Conservation (phyloP, 2,113 vertebrate species). For the Labeo rohita region DNA sequence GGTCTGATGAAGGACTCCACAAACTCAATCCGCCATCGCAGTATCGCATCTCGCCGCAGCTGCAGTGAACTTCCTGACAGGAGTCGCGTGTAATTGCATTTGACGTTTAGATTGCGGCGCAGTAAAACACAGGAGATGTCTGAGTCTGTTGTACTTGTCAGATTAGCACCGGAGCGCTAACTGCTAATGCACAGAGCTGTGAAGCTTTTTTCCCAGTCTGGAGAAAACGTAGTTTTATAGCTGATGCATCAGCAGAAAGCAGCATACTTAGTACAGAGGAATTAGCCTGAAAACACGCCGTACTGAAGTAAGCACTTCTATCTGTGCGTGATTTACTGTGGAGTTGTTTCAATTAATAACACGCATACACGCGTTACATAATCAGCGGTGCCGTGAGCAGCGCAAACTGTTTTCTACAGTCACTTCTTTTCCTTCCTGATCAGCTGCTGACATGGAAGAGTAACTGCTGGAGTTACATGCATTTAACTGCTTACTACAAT, state of each 20-base stretch:
- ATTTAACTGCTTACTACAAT: neutral
- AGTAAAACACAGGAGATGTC: slow-evolving; percentile 25
- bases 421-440: too few relatives aligned
- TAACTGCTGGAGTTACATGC: neutral
- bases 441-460: too few relatives aligned
- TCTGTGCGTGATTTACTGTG: neutral
- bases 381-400: neutral
- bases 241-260: slow-evolving; percentile 10
- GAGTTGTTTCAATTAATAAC: neutral
- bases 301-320: neutral
- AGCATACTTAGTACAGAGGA: neutral
- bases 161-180: neutral
- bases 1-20: neutral
- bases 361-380: neutral
- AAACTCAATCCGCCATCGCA: neutral
- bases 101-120: slow-evolving; percentile 31
- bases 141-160: slow-evolving; percentile 10
- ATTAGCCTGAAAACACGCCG: neutral
- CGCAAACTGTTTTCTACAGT: too few relatives aligned
- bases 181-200: too few relatives aligned
- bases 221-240: neutral
- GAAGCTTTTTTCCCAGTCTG: neutral
- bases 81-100: slow-evolving; percentile 37
- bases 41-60: slow-evolving; percentile 14
- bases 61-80: slow-evolving; percentile 46